These are phyloP conservation scores for Rhegmatorhina hoffmannsi DNA, from an alignment of 2,113 vertebrate species.

Conservation along the genomic window DNA sequence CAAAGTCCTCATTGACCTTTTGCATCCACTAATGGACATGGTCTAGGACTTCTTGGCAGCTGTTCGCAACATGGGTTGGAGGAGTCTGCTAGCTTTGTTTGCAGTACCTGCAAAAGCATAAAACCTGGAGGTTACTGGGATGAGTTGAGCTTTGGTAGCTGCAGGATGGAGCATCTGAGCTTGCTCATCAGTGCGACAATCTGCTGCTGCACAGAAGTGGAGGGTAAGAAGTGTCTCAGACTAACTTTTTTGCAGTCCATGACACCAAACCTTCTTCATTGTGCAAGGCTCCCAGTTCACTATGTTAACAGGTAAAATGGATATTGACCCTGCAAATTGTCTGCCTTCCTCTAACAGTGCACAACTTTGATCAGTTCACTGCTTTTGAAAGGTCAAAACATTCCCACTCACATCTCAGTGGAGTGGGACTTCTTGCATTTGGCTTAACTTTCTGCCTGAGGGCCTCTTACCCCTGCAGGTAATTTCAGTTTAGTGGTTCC, in stretches of 20 bases:
- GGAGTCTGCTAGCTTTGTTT: not conserved
- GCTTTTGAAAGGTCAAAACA: not conserved
- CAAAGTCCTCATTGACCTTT: not conserved
- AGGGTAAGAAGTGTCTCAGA: not conserved
- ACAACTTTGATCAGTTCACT: not conserved
- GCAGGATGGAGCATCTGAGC: not conserved
- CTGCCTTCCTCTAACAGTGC: not conserved
- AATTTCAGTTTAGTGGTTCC: not conserved
- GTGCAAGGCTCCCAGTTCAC: rapidly evolving
- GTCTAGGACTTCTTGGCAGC: not conserved
- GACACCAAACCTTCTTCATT: not conserved
- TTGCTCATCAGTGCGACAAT: not conserved
- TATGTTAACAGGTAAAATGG: not conserved
- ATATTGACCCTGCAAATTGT: not conserved
- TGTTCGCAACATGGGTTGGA: rapidly evolving
- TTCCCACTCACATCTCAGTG: rapidly evolving
- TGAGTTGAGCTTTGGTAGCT: not conserved
- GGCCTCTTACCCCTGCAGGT: not conserved
- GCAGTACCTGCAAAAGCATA: not conserved
- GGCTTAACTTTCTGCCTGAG: not conserved
- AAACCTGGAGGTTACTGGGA: not conserved
- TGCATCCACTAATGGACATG: not conserved
- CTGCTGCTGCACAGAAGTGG: not conserved
- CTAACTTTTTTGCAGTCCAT: not conserved
- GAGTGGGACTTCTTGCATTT: not conserved